Conservation (phyloP, 2,888 invertebrate species). For the Drosophila paracracens region DNA sequence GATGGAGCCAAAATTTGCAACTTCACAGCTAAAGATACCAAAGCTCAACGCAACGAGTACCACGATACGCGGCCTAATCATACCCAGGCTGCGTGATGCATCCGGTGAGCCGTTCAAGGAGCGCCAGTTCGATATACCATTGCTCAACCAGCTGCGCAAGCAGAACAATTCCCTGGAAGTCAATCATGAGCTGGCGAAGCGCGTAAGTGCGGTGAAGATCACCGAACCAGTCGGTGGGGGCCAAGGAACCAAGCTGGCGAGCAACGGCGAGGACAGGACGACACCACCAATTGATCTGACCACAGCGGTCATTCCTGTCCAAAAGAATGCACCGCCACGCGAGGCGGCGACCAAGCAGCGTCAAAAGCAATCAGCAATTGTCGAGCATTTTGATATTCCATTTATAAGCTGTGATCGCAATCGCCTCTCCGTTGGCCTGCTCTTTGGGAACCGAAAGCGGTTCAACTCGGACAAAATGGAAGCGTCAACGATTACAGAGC, state of each 20-base stretch:
- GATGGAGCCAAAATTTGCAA: slow-evolving; percentile 19
- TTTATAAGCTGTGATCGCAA: slow-evolving; percentile 61
- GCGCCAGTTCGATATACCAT: slow-evolving; percentile 53
- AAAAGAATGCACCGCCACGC: slow-evolving; percentile 49
- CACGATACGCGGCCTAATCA: slow-evolving; percentile 25
- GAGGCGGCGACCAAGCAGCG: slow-evolving; percentile 51
- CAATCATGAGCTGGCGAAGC: slow-evolving; percentile 29
- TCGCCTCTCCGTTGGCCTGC: background rate
- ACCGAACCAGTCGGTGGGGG: slow-evolving; percentile 22
- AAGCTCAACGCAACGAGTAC: slow-evolving; percentile 4
- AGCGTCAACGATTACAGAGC: background rate
- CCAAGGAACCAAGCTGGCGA: slow-evolving; percentile 22
- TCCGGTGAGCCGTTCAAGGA: slow-evolving; percentile 19
- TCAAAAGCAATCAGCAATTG: slow-evolving; percentile 11
- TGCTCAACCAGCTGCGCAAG: slow-evolving; percentile 46
- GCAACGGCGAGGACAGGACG: background rate
- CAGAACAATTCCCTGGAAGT: slow-evolving; percentile 32
- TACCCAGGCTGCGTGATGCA: slow-evolving; percentile 57
- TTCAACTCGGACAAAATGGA: slow-evolving; percentile 5
- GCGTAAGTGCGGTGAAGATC: slow-evolving; percentile 39
- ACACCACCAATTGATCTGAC: slow-evolving; percentile 75
- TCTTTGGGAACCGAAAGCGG: slow-evolving; percentile 3
- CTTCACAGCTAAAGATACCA: slow-evolving; percentile 54
- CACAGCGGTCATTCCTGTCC: slow-evolving; percentile 65
- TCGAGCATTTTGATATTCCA: slow-evolving; percentile 60